Conservation (phyloP, 2,113 vertebrate species). For the Brachypodius melanocephalos region DNA sequence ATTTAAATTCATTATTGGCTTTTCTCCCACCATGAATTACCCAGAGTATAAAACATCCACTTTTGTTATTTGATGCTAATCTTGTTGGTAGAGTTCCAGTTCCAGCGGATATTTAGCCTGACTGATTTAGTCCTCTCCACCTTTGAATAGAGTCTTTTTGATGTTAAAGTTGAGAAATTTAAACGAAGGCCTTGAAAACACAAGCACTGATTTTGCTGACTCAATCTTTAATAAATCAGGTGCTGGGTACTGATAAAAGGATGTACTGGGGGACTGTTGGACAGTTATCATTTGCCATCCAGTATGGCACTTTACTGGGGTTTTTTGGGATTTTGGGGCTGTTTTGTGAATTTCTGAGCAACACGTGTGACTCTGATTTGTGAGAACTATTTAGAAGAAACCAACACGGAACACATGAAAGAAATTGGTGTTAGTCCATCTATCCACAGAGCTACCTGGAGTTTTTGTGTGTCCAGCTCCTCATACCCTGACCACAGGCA, state of each 20-base stretch:
- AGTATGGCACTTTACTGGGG: background rate
- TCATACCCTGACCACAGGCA: background rate
- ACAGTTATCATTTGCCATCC: background rate
- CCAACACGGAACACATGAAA: background rate
- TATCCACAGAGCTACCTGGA: background rate
- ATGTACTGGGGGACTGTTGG: background rate
- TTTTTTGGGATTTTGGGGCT: background rate
- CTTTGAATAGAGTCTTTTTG: background rate
- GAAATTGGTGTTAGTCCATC: background rate
- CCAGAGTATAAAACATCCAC: constrained; percentile 7
- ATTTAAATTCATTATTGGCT: constrained; percentile 23
- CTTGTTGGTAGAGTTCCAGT: background rate
- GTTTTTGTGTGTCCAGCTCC: background rate
- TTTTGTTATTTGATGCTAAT: constrained; percentile 40
- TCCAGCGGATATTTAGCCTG: constrained; percentile 31
- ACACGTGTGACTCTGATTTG: background rate
- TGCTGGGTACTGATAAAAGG: background rate
- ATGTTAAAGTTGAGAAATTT: background rate
- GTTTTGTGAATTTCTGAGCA: background rate
- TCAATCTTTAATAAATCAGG: background rate
- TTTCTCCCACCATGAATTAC: background rate
- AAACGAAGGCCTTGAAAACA: constrained; percentile 7
- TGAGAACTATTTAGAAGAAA: background rate
- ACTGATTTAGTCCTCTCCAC: background rate
- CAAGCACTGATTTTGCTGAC: background rate